Evolutionary conservation across 1,140 invertebrate species (phyloP).

Genomic region (Heliconius eleuchia): DNA sequence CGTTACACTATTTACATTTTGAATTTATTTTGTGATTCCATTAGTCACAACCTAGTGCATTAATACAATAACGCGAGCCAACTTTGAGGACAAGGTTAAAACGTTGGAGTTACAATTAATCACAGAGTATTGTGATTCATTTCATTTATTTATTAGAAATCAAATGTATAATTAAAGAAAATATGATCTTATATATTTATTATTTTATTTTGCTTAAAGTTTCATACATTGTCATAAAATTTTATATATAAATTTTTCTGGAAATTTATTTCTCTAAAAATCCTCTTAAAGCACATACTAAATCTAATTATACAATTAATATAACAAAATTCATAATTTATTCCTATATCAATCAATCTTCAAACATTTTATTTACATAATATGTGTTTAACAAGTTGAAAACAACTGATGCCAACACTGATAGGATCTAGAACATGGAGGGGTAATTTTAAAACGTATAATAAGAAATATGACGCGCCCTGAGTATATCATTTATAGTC

Average conservation of each 20-base stretch:
- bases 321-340: background rate
- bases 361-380: slow-evolving; percentile 9
- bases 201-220: no score
- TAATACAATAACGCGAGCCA: slow-evolving; percentile 62
- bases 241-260: no score
- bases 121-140: slow-evolving; percentile 12
- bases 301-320: background rate
- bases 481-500: slow-evolving; percentile 77
- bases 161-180: background rate
- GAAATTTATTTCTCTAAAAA: no score
- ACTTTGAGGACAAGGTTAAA: slow-evolving; percentile 26
- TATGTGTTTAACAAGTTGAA: slow-evolving; percentile 19
- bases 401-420: slow-evolving; percentile 13
- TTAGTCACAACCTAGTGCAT: slow-evolving; percentile 73
- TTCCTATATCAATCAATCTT: background rate
- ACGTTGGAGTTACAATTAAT: slow-evolving; percentile 28
- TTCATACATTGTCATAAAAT: no score
- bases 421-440: slow-evolving; percentile 26
- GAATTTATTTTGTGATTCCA: slow-evolving; percentile 80
- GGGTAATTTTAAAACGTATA: slow-evolving; percentile 67
- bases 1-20: slow-evolving; percentile 79
- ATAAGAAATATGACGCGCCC: slow-evolving; percentile 64
- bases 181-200: no score
- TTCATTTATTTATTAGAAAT: background rate
- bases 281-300: background rate